A percentile compares a stretch with the other conserved stretches of the same genome.
Conservation (phyloP, 2,797 vertebrate genomes). For the Carcharodon carcharias region DNA sequence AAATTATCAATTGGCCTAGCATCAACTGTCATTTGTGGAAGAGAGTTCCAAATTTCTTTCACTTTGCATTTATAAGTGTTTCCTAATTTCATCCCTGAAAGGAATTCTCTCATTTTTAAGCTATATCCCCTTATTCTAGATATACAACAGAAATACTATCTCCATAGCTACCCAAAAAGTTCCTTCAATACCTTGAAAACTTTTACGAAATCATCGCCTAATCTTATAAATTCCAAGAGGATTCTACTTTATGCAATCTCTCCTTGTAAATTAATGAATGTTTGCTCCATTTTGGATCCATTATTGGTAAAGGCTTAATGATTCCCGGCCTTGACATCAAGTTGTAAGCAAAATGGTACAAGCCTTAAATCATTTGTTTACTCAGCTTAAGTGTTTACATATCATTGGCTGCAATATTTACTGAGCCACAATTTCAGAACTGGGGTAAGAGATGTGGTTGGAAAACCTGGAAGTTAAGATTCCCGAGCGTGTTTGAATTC, state of each 20-base stretch:
- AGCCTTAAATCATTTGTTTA: background rate
- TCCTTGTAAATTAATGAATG: background rate
- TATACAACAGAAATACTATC: background rate
- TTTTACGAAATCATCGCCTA: background rate
- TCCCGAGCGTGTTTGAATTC: background rate
- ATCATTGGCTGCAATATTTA: background rate
- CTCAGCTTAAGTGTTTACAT: background rate
- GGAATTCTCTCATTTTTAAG: background rate
- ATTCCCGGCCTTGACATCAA: background rate
- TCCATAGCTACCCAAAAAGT: background rate
- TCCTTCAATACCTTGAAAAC: background rate
- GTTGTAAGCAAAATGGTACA: background rate
- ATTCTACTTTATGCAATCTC: background rate
- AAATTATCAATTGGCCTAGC: background rate
- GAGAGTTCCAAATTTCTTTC: background rate
- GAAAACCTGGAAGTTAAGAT: background rate
- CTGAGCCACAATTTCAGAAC: background rate
- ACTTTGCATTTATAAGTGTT: background rate
- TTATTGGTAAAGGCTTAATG: background rate
- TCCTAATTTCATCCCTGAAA: background rate
- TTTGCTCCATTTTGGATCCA: background rate
- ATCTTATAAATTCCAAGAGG: background rate
- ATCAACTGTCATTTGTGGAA: background rate
- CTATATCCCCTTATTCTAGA: background rate
- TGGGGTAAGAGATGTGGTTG: background rate